Conservation (phyloP, 2,888 invertebrate genomes). For the Dromius quadrimaculatus region DNA sequence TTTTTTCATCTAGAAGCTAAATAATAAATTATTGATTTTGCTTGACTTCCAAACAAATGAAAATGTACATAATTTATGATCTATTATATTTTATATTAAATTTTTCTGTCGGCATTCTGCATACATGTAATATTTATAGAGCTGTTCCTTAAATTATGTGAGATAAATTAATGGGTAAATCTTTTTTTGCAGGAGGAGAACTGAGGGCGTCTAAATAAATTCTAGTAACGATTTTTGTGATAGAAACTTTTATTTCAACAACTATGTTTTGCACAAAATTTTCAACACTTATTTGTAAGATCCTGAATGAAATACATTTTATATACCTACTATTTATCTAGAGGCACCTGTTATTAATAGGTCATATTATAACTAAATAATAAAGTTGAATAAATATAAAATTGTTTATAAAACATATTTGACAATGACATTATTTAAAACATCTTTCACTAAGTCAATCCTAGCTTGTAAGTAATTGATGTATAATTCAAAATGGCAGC, state of each 20-base stretch:
- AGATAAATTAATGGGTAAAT: conserved; percentile 13
- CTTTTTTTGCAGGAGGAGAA: conserved; percentile 33
- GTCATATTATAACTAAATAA: conserved; percentile 43
- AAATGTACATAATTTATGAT: too few species aligned
- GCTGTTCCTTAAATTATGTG: too few species aligned
- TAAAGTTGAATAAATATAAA: conserved; percentile 34
- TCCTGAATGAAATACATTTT: conserved; percentile 43
- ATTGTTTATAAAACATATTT: conserved; percentile 43
- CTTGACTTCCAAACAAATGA: too few species aligned
- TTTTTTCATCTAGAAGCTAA: too few species aligned
- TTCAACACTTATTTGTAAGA: conserved; percentile 31
- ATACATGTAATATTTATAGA: too few species aligned
- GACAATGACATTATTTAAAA: conserved; percentile 26
- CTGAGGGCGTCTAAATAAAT: conserved; percentile 35
- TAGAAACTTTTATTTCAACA: conserved; percentile 42
- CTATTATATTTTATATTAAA: too few species aligned
- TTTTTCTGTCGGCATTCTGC: too few species aligned
- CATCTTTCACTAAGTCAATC: conserved; percentile 51
- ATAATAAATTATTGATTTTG: too few species aligned
- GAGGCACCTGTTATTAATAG: conserved; percentile 50
- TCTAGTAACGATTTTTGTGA: conserved; percentile 43
- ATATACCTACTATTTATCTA: conserved; percentile 45
- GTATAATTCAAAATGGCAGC: conserved; percentile 45
- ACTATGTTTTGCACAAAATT: conserved; percentile 41
- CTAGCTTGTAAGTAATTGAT: conserved; percentile 53